phyloP scores from a whole-genome alignment of 2,797 vertebrate species.

The Pterois miles region DNA sequence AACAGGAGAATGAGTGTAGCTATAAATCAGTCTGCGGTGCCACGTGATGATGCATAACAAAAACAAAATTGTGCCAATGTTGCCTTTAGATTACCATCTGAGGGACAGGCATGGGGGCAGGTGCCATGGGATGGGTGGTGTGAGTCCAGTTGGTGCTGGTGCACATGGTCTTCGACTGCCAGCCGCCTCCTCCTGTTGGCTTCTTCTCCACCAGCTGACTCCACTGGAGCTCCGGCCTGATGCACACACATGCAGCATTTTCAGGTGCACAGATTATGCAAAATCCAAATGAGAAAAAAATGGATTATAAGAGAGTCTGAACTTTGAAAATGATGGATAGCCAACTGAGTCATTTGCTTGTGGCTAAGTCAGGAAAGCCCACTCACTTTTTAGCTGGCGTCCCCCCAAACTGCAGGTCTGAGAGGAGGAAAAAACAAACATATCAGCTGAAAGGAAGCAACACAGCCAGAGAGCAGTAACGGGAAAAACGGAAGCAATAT shows the following conservation, averaged over 20 bases:
- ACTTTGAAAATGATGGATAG: conserved; percentile 5
- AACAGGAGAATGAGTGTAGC: background rate
- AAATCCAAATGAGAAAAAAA: background rate
- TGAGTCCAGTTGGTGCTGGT: conserved; percentile 85
- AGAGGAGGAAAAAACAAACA: conserved; percentile 22
- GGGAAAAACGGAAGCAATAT: background rate
- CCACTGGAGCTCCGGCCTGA: conserved; percentile 89
- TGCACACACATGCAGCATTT: conserved; percentile 11
- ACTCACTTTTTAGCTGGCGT: conserved; percentile 91
- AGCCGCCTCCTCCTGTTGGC: conserved; percentile 81
- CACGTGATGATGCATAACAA: background rate
- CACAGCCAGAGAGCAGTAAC: background rate
- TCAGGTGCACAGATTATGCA: conserved; percentile 6
- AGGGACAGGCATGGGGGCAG: conserved; percentile 76
- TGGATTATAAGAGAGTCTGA: conserved; percentile 3
- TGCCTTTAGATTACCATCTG: conserved; percentile 83
- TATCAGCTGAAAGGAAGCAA: conserved; percentile 15
- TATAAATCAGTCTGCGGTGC: background rate
- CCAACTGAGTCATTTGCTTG: conserved; percentile 17
- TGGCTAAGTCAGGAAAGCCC: conserved; percentile 1
- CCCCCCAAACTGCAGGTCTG: conserved; percentile 93
- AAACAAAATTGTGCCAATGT: background rate
- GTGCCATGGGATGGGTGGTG: conserved; percentile 79
- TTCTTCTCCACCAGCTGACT: conserved; percentile 87
- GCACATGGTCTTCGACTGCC: conserved; percentile 87